A percentile compares a stretch with the other conserved stretches of the same genome.
These are phyloP conservation scores for Cephus sareptanus DNA, from an alignment of 2,888 invertebrate genomes.

Conservation along the genomic window DNA sequence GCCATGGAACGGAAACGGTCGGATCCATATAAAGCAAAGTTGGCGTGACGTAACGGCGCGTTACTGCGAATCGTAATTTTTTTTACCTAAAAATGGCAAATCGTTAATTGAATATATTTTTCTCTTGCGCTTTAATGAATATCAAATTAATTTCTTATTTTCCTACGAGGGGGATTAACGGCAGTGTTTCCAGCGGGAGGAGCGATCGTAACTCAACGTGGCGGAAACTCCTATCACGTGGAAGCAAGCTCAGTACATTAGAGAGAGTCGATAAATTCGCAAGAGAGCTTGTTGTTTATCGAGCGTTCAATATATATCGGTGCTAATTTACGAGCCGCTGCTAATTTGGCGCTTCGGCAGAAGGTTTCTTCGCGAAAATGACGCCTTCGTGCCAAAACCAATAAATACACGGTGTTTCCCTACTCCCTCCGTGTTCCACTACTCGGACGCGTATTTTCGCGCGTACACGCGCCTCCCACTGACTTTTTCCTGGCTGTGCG, in stretches of 20 bases:
- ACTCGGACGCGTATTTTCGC: not conserved
- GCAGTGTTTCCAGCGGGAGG: not conserved
- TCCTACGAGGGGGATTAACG: not conserved
- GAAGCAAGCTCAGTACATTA: constrained; percentile 20
- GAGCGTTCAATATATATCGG: not conserved
- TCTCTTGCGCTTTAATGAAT: not conserved
- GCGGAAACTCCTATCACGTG: constrained; percentile 31
- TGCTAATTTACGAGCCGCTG: not conserved
- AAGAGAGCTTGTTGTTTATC: not conserved
- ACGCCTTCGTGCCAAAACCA: not conserved
- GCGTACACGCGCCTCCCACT: not conserved
- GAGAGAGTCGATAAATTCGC: not conserved
- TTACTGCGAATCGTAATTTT: not conserved
- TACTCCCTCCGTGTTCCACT: not conserved
- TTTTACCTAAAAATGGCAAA: not conserved
- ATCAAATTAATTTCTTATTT: not conserved
- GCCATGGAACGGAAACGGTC: not conserved
- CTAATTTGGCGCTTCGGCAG: not conserved
- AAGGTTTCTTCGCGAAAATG: not conserved
- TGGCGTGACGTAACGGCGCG: not conserved
- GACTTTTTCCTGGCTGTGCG: not conserved
- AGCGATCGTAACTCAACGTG: constrained; percentile 6
- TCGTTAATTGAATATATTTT: not conserved
- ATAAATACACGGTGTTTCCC: not conserved
- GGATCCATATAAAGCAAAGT: not conserved